Evolutionary conservation across 1,140 invertebrate species (phyloP), one percentile per base, ranked within the genome.

Genomic region (Luehdorfia chinensis): DNA sequence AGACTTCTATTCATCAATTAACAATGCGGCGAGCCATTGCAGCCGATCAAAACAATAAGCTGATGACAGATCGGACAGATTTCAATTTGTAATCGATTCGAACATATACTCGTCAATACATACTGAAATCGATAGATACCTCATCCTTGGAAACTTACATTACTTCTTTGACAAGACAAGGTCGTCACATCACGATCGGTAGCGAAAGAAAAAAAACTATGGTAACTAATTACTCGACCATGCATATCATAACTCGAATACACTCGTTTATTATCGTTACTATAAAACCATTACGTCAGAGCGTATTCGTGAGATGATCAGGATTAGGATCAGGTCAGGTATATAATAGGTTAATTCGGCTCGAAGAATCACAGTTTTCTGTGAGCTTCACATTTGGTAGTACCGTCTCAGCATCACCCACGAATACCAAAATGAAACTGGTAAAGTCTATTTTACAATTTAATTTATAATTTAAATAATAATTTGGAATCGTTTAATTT

Each of bases 351-450:
- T 73, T 57, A 69, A 41, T 46, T 45, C 27, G 54, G 32, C 12
- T 59, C 31, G n/a, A 6, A 56, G 45, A 52, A 63, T 49, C 73
- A 78, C 76, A 81, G 75, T 81, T 67, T 58, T 33, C 43, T 34
- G 56, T 59, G 47, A 71, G 66, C 77, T 55, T 75, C 65, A 50
- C 51, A 55, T 55, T 66, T 51, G 54, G 55, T 60, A 50, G 57
- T 63, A 53, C 47, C 32, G 45, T 4, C 44, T 32, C 19, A 52
- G 5, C 27, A 44, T 16, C 14, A 39, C 32, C 37, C 14, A 16
- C 2, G 5, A 4, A 41, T 8, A 27, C 25, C 53, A 76, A 69
- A 60, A 84, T 84, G 80, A 81, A 84, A 80, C 63, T 80, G 80
- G 80, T 84, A 84, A 84, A 23, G 33, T 36, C 47, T 39, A 30